Percentiles rank a stretch among this genome's conserved stretches.
Evolutionary conservation across 2,113 vertebrate genomes (phyloP).

Genomic region (Numida meleagris): DNA sequence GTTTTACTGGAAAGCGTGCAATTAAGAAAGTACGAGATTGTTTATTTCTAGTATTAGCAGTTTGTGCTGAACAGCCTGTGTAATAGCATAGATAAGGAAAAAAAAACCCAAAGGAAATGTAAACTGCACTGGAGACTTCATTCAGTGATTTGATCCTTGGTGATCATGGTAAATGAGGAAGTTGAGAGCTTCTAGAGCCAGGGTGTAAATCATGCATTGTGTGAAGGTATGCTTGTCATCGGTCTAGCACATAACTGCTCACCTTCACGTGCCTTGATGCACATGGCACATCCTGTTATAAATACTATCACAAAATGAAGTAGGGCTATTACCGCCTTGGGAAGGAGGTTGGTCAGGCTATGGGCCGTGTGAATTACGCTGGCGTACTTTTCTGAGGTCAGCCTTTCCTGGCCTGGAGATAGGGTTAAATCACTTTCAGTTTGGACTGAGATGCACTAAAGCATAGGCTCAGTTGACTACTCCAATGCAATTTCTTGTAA

Average conservation of each 20-base stretch:
- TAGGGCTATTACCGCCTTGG: neutral
- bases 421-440: neutral
- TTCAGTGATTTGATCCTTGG: neutral
- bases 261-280: rapidly evolving
- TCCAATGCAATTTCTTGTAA: neutral
- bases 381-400: neutral
- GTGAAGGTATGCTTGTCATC: rapidly evolving
- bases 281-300: neutral
- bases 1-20: neutral
- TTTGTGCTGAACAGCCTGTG: neutral
- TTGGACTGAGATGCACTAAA: neutral
- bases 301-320: neutral
- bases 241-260: neutral
- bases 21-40: neutral
- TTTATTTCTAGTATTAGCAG: neutral
- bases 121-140: rapidly evolving
- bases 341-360: neutral
- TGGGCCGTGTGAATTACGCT: rapidly evolving
- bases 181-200: neutral
- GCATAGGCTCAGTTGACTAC: neutral
- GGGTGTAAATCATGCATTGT: neutral
- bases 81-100: neutral
- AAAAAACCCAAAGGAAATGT: neutral
- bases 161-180: neutral
- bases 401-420: neutral